Conservation (phyloP, 2,113 vertebrate species). For the Sorex araneus region DNA sequence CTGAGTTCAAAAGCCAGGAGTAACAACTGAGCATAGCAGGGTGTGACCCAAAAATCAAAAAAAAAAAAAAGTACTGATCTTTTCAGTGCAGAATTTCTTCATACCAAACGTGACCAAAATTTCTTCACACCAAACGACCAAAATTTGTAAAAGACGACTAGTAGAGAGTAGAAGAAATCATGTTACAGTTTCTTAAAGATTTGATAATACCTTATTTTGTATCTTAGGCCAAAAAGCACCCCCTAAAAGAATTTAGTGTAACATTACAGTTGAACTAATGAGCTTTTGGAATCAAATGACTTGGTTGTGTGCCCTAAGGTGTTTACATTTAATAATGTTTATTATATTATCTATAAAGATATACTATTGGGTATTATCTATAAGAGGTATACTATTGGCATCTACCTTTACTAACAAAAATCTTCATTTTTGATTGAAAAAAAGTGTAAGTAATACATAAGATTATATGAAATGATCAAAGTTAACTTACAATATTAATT, state of each 20-base stretch:
- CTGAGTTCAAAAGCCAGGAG: too few species aligned
- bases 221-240: background rate
- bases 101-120: background rate
- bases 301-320: background rate
- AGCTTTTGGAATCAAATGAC: background rate
- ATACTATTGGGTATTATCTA: too few species aligned
- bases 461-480: too few species aligned
- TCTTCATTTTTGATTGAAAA: too few species aligned
- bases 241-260: background rate
- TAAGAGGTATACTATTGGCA: too few species aligned
- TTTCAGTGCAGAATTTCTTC: too few species aligned
- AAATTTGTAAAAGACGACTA: background rate
- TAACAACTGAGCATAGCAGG: too few species aligned
- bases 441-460: too few species aligned
- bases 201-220: background rate
- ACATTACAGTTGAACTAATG: background rate
- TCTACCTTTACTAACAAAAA: too few species aligned
- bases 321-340: background rate
- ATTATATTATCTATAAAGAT: background rate
- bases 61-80: background rate
- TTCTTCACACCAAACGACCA: background rate
- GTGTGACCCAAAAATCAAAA: too few species aligned
- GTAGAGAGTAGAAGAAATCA: constrained; percentile 3
- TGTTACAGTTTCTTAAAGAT: background rate
- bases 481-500: too few species aligned